Evolutionary conservation across 2,797 vertebrate species (phyloP).

Genomic region (Crenichthys baileyi): DNA sequence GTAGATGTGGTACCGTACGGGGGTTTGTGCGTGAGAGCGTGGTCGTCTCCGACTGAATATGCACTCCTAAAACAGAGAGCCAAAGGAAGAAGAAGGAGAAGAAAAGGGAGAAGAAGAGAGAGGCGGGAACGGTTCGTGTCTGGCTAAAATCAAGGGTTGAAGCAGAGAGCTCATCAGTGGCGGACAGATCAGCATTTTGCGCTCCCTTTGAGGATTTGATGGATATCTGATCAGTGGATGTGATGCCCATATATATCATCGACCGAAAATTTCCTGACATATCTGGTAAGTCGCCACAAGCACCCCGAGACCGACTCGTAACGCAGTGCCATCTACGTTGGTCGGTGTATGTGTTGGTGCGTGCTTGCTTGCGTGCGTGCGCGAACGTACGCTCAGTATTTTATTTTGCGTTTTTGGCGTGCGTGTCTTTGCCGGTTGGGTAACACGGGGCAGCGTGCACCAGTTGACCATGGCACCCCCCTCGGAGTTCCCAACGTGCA

Average conservation of each 20-base stretch:
- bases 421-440: constrained; percentile 42
- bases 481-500: constrained; percentile 69
- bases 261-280: constrained; percentile 86
- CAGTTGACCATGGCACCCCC: constrained; percentile 65
- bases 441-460: constrained; percentile 65
- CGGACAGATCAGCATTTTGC: constrained; percentile 61
- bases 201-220: constrained; percentile 78
- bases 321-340: constrained; percentile 47
- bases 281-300: constrained; percentile 80
- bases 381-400: background rate
- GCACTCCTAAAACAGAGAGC: constrained; percentile 62
- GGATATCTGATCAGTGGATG: constrained; percentile 80
- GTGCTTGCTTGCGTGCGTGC: background rate
- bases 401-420: constrained; percentile 10
- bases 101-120: constrained; percentile 43
- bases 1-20: constrained; percentile 53
- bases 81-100: constrained; percentile 41
- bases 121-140: constrained; percentile 55
- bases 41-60: constrained; percentile 43
- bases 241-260: constrained; percentile 88
- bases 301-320: constrained; percentile 30
- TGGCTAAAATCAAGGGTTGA: constrained; percentile 46
- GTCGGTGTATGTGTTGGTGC: background rate
- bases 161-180: constrained; percentile 42
- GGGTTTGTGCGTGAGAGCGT: constrained; percentile 26